A percentile compares a stretch with the other conserved stretches of the same genome.
Conservation (phyloP, 2,888 invertebrate species). For the Gortyna flavago region DNA sequence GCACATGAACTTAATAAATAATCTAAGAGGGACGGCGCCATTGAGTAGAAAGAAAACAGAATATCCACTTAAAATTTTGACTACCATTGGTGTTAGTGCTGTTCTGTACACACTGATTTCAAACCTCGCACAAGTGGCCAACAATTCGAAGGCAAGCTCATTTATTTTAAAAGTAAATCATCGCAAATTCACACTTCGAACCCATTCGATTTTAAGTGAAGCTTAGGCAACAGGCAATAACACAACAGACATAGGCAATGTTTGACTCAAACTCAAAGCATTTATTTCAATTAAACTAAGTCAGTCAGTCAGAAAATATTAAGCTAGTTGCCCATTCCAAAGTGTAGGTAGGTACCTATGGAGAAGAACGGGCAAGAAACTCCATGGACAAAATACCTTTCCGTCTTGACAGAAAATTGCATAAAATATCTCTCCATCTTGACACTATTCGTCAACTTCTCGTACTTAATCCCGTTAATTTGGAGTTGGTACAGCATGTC, state of each 20-base stretch:
- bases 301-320: too few species aligned
- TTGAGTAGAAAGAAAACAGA: neutral
- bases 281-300: too few species aligned
- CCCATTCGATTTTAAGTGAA: neutral
- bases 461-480: neutral
- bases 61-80: neutral
- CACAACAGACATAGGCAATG: neutral
- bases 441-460: neutral
- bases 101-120: neutral
- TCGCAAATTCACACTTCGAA: neutral
- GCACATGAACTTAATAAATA: slow-evolving; percentile 59
- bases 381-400: too few species aligned
- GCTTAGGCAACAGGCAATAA: neutral
- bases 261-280: too few species aligned
- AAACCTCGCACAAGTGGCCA: neutral
- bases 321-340: too few species aligned
- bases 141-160: neutral
- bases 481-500: neutral
- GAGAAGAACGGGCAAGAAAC: too few species aligned
- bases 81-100: neutral
- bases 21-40: neutral
- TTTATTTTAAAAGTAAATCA: neutral
- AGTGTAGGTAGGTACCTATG: too few species aligned
- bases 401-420: too few species aligned
- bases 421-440: neutral